Conservation (phyloP, 1,140 invertebrate genomes). For the Acromyrmex echinatior region DNA sequence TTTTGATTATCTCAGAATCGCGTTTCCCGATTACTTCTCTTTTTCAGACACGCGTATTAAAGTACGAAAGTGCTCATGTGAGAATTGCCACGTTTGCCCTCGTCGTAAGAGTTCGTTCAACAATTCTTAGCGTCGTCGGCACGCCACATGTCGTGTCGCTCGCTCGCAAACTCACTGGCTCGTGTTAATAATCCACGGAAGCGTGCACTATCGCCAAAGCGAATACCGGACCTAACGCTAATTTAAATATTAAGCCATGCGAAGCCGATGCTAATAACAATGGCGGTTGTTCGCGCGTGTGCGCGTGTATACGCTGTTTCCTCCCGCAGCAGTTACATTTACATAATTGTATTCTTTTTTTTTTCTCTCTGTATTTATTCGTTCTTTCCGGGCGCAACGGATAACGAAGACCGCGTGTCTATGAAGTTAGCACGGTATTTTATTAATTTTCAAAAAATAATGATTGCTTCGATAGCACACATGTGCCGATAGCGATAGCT, state of each 20-base stretch:
- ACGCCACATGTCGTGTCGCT: conserved; percentile 61
- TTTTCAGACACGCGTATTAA: background rate
- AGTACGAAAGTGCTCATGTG: conserved; percentile 16
- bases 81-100: conserved; percentile 6
- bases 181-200: conserved; percentile 66
- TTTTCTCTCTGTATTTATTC: conserved; percentile 5
- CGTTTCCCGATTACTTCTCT: background rate
- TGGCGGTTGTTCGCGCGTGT: conserved; percentile 39
- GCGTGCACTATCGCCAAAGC: conserved; percentile 61
- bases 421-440: too few species aligned
- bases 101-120: conserved; percentile 31
- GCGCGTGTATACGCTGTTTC: background rate
- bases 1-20: background rate
- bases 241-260: conserved; percentile 78
- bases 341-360: conserved; percentile 69
- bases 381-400: conserved; percentile 1
- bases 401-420: conserved; percentile 23
- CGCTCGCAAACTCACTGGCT: conserved; percentile 52
- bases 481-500: too few species aligned
- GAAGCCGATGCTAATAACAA: conserved; percentile 76
- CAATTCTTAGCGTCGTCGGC: conserved; percentile 38
- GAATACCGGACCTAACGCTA: conserved; percentile 64
- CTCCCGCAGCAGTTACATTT: conserved; percentile 59
- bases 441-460: too few species aligned
- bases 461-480: too few species aligned